Evolutionary conservation across 2,113 vertebrate species (phyloP).

Genomic region (Bubo scandiacus): DNA sequence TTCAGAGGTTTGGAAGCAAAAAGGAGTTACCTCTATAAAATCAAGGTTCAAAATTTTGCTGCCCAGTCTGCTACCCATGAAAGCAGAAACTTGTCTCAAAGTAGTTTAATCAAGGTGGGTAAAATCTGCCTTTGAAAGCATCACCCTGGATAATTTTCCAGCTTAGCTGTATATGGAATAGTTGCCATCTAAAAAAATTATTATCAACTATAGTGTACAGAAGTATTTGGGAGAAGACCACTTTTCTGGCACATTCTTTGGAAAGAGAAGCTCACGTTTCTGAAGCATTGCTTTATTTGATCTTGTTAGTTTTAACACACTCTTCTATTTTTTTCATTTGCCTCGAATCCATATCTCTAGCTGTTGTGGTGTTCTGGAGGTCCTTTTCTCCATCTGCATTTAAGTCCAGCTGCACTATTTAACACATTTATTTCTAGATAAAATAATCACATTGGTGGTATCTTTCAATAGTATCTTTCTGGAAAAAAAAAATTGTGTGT

Average conservation of each 20-base stretch:
- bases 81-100: neutral
- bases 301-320: neutral
- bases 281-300: neutral
- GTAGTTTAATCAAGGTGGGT: neutral
- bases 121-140: neutral
- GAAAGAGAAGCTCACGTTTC: neutral
- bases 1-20: neutral
- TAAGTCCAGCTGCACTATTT: neutral
- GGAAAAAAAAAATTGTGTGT: neutral
- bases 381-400: neutral
- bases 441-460: neutral
- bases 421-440: neutral
- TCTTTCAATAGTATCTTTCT: neutral
- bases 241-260: neutral
- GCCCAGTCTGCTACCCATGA: fast-evolving
- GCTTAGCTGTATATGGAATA: neutral
- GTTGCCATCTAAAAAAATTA: neutral
- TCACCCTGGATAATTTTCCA: neutral
- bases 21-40: neutral
- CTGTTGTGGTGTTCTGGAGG: neutral
- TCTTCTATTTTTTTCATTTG: neutral
- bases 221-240: neutral
- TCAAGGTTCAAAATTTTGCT: neutral
- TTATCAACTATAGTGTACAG: neutral
- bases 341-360: neutral